These are phyloP conservation scores for Cotesia congregata DNA, from an alignment of 2,888 invertebrate genomes.

Conservation along the genomic window DNA sequence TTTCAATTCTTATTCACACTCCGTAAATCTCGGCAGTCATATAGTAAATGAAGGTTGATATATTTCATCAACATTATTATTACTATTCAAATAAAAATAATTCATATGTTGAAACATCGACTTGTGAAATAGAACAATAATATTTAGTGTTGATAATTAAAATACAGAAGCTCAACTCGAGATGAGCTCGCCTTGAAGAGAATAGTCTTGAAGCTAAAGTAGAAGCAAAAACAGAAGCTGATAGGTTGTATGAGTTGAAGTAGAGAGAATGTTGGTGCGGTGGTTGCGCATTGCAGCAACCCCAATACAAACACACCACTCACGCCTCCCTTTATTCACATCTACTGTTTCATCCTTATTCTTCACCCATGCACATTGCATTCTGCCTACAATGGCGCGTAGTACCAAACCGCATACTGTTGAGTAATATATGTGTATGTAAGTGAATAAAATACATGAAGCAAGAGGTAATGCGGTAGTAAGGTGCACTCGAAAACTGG, in stretches of 20 bases:
- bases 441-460: background rate
- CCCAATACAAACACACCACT: conserved; percentile 49
- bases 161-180: background rate
- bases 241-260: conserved; percentile 31
- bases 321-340: background rate
- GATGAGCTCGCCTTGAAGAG: background rate
- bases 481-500: background rate
- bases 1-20: too few species aligned
- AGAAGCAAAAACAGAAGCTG: conserved; percentile 11
- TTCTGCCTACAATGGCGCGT: background rate
- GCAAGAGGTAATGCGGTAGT: background rate
- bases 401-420: background rate
- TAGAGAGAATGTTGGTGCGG: conserved; percentile 38
- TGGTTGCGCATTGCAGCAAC: conserved; percentile 59
- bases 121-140: too few species aligned
- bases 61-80: too few species aligned
- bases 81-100: too few species aligned
- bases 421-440: background rate
- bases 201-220: background rate
- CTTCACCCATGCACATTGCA: conserved; percentile 11
- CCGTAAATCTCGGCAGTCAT: too few species aligned
- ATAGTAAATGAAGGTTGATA: too few species aligned
- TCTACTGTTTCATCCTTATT: conserved; percentile 16
- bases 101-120: too few species aligned
- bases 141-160: background rate